Percentiles rank a stretch among this genome's conserved stretches.
These are phyloP conservation scores for Stomatorhinus ivindoensis DNA, from an alignment of 2,113 vertebrate species.

Conservation along the genomic window DNA sequence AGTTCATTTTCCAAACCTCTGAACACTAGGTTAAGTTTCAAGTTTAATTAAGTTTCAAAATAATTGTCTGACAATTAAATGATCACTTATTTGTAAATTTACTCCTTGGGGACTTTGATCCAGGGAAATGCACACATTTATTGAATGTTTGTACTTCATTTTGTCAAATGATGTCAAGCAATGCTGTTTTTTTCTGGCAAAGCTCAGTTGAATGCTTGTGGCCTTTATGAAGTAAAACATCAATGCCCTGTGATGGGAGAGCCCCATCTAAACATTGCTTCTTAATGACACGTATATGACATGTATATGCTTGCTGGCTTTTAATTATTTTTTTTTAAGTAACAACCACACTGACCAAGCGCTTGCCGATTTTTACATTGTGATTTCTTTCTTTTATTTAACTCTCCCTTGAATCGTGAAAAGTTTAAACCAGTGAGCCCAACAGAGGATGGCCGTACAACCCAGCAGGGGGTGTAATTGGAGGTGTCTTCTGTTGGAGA, in stretches of 20 bases:
- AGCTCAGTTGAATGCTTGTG: background rate
- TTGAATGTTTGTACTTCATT: background rate
- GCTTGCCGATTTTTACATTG: background rate
- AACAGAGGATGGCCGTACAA: background rate
- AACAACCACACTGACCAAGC: background rate
- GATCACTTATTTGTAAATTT: background rate
- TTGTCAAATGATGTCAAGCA: background rate
- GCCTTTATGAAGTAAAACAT: background rate
- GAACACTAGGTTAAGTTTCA: background rate
- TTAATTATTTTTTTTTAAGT: background rate
- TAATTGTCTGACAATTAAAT: background rate
- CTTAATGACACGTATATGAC: background rate
- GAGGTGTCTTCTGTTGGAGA: background rate
- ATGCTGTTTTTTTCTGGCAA: background rate
- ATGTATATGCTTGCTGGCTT: background rate
- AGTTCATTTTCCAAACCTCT: background rate
- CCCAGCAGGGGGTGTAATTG: background rate
- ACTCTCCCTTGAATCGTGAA: background rate
- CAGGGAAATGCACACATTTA: background rate
- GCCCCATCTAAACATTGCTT: background rate
- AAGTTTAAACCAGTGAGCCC: background rate
- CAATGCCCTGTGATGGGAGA: background rate
- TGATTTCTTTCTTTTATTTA: background rate
- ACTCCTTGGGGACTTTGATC: background rate
- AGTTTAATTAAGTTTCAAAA: background rate